Conservation (phyloP, 2,888 invertebrate genomes). For the Rosalia funebris region DNA sequence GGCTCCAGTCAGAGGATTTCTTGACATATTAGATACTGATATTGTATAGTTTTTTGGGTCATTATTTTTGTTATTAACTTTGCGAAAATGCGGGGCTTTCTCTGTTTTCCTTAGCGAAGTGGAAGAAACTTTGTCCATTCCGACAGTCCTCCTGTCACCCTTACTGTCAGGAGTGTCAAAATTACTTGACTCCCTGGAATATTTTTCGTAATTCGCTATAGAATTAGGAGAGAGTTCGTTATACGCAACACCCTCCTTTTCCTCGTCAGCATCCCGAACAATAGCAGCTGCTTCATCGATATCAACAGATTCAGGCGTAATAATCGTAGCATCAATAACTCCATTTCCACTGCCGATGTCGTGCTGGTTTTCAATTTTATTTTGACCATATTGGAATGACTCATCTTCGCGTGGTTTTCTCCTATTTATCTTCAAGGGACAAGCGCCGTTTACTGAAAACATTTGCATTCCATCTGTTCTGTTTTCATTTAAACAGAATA, state of each 20-base stretch:
- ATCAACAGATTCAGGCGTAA: background rate
- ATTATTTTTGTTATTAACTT: slow-evolving; percentile 16
- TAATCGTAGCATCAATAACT: slow-evolving; percentile 6
- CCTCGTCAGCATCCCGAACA: background rate
- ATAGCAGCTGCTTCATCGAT: background rate
- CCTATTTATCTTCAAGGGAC: slow-evolving; percentile 55
- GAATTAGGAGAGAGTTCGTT: background rate
- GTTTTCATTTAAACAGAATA: slow-evolving; percentile 58
- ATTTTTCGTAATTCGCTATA: too few relatives aligned
- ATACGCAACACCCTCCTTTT: background rate
- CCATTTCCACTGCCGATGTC: slow-evolving; percentile 32
- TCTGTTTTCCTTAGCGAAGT: slow-evolving; percentile 17
- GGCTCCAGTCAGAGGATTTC: slow-evolving; percentile 53
- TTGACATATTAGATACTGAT: slow-evolving; percentile 43
- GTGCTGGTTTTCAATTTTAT: slow-evolving; percentile 3
- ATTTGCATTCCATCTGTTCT: slow-evolving; percentile 56
- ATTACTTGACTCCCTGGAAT: background rate
- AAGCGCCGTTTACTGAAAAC: slow-evolving; percentile 58
- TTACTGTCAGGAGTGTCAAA: background rate
- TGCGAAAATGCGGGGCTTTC: slow-evolving; percentile 24
- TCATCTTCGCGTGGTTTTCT: slow-evolving; percentile 34
- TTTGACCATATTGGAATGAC: slow-evolving; percentile 46
- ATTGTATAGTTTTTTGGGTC: background rate
- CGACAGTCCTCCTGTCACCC: background rate
- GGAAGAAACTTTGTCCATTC: background rate